These are phyloP conservation scores for Anastrepha obliqua DNA, from an alignment of 1,140 invertebrate species.

Conservation along the genomic window DNA sequence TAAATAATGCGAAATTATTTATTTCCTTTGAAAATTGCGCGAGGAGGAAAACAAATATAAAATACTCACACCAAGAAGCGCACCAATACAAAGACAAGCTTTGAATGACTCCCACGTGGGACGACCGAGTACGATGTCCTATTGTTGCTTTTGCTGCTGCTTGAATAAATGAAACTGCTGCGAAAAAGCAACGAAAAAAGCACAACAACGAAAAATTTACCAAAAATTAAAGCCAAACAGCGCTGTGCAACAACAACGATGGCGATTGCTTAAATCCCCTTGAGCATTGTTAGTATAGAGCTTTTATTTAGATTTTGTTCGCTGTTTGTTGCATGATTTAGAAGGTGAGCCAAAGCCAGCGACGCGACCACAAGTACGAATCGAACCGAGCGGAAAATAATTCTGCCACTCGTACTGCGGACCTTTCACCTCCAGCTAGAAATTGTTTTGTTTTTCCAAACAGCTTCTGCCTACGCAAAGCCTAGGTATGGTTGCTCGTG, in stretches of 20 bases:
- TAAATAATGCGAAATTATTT: not conserved
- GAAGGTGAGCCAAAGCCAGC: not conserved
- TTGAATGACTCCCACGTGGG: no score
- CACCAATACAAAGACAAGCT: no score
- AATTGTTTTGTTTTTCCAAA: not conserved
- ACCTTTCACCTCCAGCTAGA: not conserved
- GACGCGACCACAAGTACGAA: not conserved
- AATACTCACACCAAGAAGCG: no score
- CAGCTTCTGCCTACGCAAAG: not conserved
- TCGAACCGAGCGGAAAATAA: not conserved
- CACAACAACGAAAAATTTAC: not conserved
- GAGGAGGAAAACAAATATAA: no score
- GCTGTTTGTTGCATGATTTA: constrained; percentile 32
- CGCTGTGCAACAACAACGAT: not conserved
- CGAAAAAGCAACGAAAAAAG: not conserved
- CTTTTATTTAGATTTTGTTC: constrained; percentile 16
- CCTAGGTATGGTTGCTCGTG: not conserved
- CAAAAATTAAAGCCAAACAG: not conserved
- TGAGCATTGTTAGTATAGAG: not conserved
- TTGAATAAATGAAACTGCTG: not conserved
- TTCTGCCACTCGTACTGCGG: not conserved
- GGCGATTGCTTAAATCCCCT: not conserved
- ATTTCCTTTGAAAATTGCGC: not conserved
- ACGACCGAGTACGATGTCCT: not conserved
- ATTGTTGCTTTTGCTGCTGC: not conserved